These are phyloP conservation scores for Andrena flavipes DNA, from an alignment of 2,888 invertebrate species.

Conservation along the genomic window DNA sequence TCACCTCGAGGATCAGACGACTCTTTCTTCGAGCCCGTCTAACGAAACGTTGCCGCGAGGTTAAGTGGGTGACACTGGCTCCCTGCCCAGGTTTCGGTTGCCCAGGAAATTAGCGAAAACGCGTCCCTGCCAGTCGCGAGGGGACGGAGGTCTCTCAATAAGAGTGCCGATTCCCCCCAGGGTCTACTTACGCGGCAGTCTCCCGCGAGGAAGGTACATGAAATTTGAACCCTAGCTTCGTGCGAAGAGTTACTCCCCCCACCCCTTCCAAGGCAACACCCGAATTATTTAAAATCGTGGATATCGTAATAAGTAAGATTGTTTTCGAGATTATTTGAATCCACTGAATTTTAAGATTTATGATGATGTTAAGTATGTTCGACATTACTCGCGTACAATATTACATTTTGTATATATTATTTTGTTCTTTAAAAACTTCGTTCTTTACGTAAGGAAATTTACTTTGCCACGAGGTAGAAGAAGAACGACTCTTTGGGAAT, in stretches of 20 bases:
- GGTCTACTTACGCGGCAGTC: constrained; percentile 76
- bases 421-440: no score
- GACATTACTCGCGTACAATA: no score
- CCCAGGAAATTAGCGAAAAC: constrained; percentile 67
- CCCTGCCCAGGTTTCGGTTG: constrained; percentile 36
- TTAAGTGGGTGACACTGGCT: constrained; percentile 56
- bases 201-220: constrained; percentile 71
- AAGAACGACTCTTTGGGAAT: no score
- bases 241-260: neutral
- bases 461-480: no score
- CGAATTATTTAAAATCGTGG: neutral
- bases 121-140: constrained; percentile 54
- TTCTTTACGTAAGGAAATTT: no score
- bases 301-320: neutral
- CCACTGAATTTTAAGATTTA: neutral
- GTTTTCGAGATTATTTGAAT: no score
- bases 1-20: constrained; percentile 45
- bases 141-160: constrained; percentile 66
- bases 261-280: neutral
- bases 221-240: constrained; percentile 68
- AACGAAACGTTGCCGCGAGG: constrained; percentile 72
- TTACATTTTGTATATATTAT: no score
- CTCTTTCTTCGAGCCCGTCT: constrained; percentile 37
- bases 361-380: neutral
- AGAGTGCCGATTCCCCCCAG: constrained; percentile 82